Percentiles rank a stretch among this genome's conserved stretches.
Evolutionary conservation across 2,797 vertebrate genomes (phyloP).

Genomic region (Pangasius sanitwongsei): DNA sequence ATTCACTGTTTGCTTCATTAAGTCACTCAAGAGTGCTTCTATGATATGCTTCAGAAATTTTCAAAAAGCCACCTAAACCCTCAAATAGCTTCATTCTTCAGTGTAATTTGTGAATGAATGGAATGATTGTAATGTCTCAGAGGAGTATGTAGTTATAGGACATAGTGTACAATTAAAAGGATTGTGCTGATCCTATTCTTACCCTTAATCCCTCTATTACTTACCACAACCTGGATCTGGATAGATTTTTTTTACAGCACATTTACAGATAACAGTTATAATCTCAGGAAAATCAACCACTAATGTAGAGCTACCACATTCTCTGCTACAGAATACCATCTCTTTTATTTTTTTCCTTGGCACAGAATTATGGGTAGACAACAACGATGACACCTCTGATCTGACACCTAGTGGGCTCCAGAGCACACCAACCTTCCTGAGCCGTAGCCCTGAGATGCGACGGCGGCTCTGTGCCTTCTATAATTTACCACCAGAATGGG

Average conservation of each 20-base stretch:
- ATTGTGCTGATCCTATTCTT: conserved; percentile 44
- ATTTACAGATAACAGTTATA: background rate
- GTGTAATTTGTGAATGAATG: background rate
- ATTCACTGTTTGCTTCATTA: background rate
- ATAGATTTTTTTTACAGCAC: background rate
- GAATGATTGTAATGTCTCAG: background rate
- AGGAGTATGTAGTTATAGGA: conserved; percentile 23
- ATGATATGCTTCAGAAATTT: background rate
- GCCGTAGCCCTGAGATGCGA: conserved; percentile 68
- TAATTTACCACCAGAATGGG: conserved; percentile 62
- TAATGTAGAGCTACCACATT: background rate
- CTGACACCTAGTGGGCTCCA: conserved; percentile 48
- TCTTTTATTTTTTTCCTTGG: conserved; percentile 17
- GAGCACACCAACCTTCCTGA: conserved; percentile 31
- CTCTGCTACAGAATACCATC: background rate
- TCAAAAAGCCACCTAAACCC: background rate
- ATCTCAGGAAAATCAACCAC: background rate
- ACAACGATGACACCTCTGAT: conserved; percentile 23
- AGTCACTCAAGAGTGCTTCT: background rate
- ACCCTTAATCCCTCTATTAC: conserved; percentile 29
- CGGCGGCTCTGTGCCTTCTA: conserved; percentile 61
- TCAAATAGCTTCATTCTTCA: background rate
- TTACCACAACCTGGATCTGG: background rate
- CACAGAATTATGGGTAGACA: conserved; percentile 34
- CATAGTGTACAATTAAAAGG: conserved; percentile 33